Conservation (phyloP, 2,797 vertebrate genomes). For the Pelochelys cantorii region DNA sequence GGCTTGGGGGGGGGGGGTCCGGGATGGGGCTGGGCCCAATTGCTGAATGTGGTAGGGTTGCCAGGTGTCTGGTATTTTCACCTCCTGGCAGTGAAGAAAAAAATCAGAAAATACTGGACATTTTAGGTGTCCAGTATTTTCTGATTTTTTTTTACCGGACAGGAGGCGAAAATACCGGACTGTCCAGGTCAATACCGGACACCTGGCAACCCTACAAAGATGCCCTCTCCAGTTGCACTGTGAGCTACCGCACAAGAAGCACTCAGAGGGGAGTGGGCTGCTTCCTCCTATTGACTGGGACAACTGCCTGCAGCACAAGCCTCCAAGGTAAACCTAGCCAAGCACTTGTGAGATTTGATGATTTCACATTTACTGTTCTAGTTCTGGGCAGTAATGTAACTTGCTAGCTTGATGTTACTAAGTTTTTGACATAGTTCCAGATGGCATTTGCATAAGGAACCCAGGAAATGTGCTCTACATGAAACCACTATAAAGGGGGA, state of each 20-base stretch:
- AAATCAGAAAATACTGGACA: no score
- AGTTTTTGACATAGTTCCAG: background rate
- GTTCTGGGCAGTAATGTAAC: background rate
- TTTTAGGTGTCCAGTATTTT: no score
- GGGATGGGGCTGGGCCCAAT: no score
- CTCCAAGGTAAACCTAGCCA: background rate
- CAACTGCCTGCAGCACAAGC: accelerated
- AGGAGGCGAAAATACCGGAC: no score
- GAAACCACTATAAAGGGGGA: background rate
- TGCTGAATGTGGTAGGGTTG: no score
- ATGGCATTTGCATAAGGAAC: background rate
- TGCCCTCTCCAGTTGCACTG: background rate
- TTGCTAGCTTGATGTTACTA: background rate
- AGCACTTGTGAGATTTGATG: background rate
- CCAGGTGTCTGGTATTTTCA: no score
- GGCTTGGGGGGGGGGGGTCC: no score
- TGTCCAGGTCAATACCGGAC: no score
- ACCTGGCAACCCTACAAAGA: background rate
- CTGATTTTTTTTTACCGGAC: no score
- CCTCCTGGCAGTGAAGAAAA: no score
- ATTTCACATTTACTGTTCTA: background rate
- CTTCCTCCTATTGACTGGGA: background rate
- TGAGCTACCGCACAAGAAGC: background rate
- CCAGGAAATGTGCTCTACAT: background rate
- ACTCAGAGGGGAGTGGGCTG: background rate